Base-by-base conservation (phyloP, 2,797 vertebrate species). In the Epinephelus coioides region DNA sequence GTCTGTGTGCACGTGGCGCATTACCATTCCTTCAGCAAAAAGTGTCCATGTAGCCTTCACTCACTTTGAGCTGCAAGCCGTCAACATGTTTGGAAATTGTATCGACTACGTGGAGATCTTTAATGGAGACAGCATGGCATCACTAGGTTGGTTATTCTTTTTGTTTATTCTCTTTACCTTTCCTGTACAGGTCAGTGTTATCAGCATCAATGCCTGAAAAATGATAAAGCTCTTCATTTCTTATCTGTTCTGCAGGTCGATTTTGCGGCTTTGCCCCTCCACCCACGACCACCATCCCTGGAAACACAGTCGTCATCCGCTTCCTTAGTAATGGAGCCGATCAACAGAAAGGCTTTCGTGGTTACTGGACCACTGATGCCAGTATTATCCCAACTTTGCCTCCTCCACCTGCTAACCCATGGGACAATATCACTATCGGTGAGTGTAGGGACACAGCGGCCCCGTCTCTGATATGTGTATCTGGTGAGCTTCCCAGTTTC, bases 81-180 rank as follows among this genome's bases (percentile, higher is more conserved):
- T 69, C 11, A 94, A 92, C 71, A 0, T 84, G 3, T 51, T 94
- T 0, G 92, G 93, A 57, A 82, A 77, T 13, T 96, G 95, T 89
- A 70, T 92, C 67, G 95, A 96, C 87, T 95, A 94, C 47, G 89
- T 96, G 60, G 95, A 96, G 85, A 65, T 96, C 66, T 95, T 95
- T 79, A 83, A 81, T 23, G 93, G 94, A 73, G 69, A 86, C 56
- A 89, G 9, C 47, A 82, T 89, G 91, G 6, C 4, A n/a, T 88
- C 85, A 25, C 44, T 64, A 38, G 93, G 94, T 94, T 10, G 14
- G 89, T 89, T 34, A 25, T 44, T 38, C 19, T 53, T 47, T 2
- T 34, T 14, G 27, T 2, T n/a, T 50, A n/a, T 38, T 62, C 17
- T 63, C 25, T 10, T 4, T 25, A 17, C 55, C 40, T 43, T 44